These are phyloP conservation scores for Tribolium castaneum DNA, from an alignment of 1,140 invertebrate genomes.

Conservation along the genomic window DNA sequence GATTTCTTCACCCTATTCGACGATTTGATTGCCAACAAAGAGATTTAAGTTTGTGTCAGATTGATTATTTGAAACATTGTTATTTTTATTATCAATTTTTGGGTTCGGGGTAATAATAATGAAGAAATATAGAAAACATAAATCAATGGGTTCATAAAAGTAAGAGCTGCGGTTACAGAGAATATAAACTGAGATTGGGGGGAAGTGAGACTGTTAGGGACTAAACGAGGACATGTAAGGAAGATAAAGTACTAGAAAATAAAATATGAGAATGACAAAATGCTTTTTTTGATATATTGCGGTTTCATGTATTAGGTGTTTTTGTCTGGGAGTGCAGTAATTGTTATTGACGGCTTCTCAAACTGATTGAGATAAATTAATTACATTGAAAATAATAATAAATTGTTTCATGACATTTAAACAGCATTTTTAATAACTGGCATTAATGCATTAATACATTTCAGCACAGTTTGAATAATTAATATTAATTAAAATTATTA, in stretches of 20 bases:
- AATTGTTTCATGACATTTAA: background rate
- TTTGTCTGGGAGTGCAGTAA: constrained; percentile 19
- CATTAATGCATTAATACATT: too few relatives aligned
- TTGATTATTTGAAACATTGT: background rate
- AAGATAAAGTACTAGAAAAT: constrained; percentile 61
- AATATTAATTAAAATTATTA: too few relatives aligned
- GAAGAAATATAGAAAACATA: constrained; percentile 37
- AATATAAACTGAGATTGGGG: constrained; percentile 48
- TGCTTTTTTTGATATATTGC: constrained; percentile 53
- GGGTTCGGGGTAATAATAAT: background rate
- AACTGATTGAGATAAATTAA: background rate
- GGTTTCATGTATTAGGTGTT: constrained; percentile 45
- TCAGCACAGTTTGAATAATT: too few relatives aligned
- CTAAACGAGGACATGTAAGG: constrained; percentile 59
- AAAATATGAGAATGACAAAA: constrained; percentile 61
- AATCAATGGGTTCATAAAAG: constrained; percentile 54
- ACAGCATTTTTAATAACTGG: too few relatives aligned
- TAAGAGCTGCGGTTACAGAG: constrained; percentile 50
- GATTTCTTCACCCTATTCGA: constrained; percentile 40
- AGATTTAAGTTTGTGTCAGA: constrained; percentile 41
- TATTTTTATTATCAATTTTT: constrained; percentile 25
- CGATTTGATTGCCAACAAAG: constrained; percentile 28
- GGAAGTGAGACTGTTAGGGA: constrained; percentile 49
- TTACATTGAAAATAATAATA: background rate
- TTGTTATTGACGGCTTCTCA: background rate